These are phyloP conservation scores for Leptinotarsa undecemlineata DNA, from an alignment of 1,140 invertebrate species.

Conservation along the genomic window DNA sequence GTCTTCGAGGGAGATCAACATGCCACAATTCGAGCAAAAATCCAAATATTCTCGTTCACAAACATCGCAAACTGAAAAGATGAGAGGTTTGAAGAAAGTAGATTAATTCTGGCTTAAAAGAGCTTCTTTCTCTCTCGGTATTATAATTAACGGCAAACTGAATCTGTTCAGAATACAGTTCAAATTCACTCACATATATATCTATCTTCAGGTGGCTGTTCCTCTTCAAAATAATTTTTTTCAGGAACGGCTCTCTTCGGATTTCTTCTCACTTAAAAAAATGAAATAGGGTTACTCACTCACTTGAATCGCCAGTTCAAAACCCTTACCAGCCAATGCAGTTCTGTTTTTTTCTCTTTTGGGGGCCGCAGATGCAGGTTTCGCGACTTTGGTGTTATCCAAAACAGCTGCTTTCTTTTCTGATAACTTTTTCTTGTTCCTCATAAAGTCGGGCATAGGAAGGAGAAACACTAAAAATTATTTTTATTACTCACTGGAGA, in stretches of 20 bases:
- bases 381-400: neutral
- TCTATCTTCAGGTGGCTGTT: conserved; percentile 24
- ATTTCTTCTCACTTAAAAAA: neutral
- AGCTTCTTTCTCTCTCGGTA: neutral
- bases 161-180: neutral
- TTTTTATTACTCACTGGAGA: neutral
- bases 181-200: conserved; percentile 32
- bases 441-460: neutral
- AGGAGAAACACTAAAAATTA: neutral
- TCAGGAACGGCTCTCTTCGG: conserved; percentile 15
- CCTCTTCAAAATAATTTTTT: conserved; percentile 31
- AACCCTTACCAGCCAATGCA: neutral
- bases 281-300: too few relatives aligned
- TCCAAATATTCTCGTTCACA: conserved; percentile 38
- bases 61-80: conserved; percentile 39
- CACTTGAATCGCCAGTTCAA: too few relatives aligned
- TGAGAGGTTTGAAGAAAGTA: neutral
- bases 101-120: neutral
- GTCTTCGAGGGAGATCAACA: conserved; percentile 31
- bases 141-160: neutral
- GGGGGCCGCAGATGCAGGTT: neutral
- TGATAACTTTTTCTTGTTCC: neutral
- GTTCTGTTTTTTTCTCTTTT: neutral
- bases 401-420: neutral
- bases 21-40: conserved; percentile 39